These are phyloP conservation scores for Aphidius ervi DNA, from an alignment of 1,140 invertebrate species.

Conservation along the genomic window DNA sequence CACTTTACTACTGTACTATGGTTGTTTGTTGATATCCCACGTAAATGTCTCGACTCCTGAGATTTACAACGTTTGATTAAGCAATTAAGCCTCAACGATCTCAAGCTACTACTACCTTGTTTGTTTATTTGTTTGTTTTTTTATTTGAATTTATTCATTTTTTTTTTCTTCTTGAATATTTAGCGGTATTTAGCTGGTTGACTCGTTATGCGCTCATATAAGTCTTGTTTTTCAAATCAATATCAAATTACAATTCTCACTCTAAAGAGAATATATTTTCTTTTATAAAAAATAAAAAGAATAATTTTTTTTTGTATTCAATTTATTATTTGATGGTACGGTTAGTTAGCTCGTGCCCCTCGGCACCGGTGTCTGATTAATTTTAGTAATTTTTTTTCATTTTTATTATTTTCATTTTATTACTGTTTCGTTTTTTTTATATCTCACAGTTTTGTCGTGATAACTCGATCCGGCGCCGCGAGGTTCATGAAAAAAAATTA, in stretches of 20 bases:
- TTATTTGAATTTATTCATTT: constrained; percentile 7
- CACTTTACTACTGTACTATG: no score
- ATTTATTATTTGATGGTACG: constrained; percentile 19
- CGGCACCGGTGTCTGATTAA: constrained; percentile 33
- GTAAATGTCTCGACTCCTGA: constrained; percentile 43
- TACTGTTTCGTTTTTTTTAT: no score
- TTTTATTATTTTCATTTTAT: no score
- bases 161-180: neutral
- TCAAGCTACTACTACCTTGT: neutral
- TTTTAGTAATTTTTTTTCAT: constrained; percentile 38
- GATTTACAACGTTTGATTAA: constrained; percentile 52
- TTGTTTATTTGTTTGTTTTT: constrained; percentile 5
- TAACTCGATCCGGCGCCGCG: constrained; percentile 32
- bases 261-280: neutral
- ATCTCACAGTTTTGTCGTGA: constrained; percentile 11
- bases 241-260: neutral
- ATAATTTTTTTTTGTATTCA: constrained; percentile 19
- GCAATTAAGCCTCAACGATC: constrained; percentile 40
- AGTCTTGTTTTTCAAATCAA: no score
- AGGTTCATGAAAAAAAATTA: constrained; percentile 31
- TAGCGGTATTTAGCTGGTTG: constrained; percentile 3
- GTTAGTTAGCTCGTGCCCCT: constrained; percentile 27
- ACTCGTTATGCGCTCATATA: constrained; percentile 1
- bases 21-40: constrained; percentile 23
- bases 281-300: constrained; percentile 15